Percentiles rank a stretch among this genome's conserved stretches.
Evolutionary conservation across 1,140 invertebrate species (phyloP).

Genomic region (Listronotus oregonensis): DNA sequence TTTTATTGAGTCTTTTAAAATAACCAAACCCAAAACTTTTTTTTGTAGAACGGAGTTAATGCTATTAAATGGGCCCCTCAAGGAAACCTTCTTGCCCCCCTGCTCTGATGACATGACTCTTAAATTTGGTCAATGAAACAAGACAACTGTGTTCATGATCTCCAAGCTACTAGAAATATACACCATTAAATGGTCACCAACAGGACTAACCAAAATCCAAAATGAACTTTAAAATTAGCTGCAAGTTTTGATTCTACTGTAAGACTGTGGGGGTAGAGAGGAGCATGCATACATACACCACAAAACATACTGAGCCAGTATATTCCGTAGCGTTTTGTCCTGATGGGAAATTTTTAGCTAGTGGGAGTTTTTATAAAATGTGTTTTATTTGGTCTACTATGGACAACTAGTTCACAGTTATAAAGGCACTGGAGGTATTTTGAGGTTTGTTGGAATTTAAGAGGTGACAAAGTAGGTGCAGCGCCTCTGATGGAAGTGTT

Average conservation of each 20-base stretch:
- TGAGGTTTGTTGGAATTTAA: conserved; percentile 98
- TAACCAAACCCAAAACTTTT: neutral
- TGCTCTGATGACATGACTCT: conserved; percentile 99
- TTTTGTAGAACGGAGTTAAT: conserved; percentile 93
- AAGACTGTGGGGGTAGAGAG: conserved; percentile 95
- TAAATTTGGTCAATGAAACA: conserved; percentile 99
- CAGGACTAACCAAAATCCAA: conserved; percentile 95
- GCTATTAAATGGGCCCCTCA: conserved; percentile 99
- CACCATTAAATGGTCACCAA: conserved; percentile 99
- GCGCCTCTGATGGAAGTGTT: conserved; percentile 96
- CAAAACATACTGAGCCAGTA: conserved; percentile 97
- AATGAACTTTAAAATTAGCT: conserved; percentile 95
- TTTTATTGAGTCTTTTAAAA: too few relatives aligned
- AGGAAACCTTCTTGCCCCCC: conserved; percentile 93
- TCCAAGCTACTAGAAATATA: conserved; percentile 99
- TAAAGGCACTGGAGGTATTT: conserved; percentile 97
- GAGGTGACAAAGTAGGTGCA: conserved; percentile 98
- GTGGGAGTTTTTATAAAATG: conserved; percentile 99
- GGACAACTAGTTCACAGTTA: conserved; percentile 97
- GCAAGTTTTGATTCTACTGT: conserved; percentile 98
- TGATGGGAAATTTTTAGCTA: conserved; percentile 95
- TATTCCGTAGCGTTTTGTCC: conserved; percentile 92
- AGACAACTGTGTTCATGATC: conserved; percentile 93
- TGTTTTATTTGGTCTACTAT: conserved; percentile 97
- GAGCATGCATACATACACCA: conserved; percentile 96